Conservation (phyloP, 2,113 vertebrate species). For the Ceyx margarethae region DNA sequence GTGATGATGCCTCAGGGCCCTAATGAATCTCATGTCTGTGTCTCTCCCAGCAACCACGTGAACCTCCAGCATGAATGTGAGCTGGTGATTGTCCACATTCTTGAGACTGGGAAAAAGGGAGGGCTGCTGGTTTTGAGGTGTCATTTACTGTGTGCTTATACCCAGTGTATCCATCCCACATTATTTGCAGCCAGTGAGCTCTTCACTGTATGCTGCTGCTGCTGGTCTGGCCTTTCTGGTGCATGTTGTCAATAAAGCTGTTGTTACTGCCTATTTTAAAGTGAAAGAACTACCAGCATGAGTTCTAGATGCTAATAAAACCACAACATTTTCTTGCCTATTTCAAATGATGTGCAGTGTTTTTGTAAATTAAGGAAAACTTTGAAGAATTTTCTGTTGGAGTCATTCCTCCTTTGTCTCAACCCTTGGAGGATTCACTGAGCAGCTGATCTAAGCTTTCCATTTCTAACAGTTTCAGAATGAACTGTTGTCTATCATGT, state of each 20-base stretch:
- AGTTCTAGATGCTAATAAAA: background rate
- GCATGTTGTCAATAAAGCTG: background rate
- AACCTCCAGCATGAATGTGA: background rate
- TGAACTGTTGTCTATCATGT: background rate
- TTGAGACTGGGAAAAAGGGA: background rate
- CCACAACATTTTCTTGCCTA: background rate
- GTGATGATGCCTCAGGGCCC: background rate
- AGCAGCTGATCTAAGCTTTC: background rate
- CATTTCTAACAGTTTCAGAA: background rate
- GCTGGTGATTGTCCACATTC: background rate
- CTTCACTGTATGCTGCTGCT: background rate
- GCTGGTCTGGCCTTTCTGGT: background rate
- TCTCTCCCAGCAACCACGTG: background rate
- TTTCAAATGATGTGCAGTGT: background rate
- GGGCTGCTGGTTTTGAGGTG: background rate
- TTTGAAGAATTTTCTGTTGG: background rate
- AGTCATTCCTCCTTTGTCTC: background rate
- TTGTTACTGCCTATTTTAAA: background rate
- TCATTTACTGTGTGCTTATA: background rate
- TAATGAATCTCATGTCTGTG: background rate
- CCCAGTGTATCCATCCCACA: background rate
- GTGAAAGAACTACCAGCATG: background rate
- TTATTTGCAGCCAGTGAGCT: background rate
- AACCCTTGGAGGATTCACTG: background rate
- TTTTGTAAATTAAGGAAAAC: background rate